Base-by-base conservation (phyloP, 2,888 invertebrate species). In the Cotesia congregata region DNA sequence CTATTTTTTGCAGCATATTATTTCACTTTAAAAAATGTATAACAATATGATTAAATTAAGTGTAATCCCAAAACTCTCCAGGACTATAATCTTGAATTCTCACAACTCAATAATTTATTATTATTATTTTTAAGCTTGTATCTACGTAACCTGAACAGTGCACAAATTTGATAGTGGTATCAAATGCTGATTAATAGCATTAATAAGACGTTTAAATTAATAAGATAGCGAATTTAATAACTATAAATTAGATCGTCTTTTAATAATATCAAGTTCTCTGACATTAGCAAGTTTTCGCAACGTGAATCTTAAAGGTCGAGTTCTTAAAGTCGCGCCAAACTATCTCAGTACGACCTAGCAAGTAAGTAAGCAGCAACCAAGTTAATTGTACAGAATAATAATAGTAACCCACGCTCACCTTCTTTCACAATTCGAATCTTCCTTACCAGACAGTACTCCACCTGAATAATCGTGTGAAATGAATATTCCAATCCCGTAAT, bases 261-360 rank as follows among this genome's bases (percentile, higher is more conserved):
- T 12, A 65, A 65, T 30, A 65, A 65, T 30, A 65, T 62, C 62
- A 65, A 65, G 38, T 12, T 30, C 20, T 65, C 30, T 65, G 65
- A 38, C 38, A 65, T 65, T 65, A 30, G 65, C 30, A 2, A 65
- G 38, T 38, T 65, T 65, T 65, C 81, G 76, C 77, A 82, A 81
- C 71, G 12, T 71, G 12, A 74, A 77, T 74, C 82, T 82, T 83
- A 85, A 85, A 85, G 85, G 84, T 85, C 83, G 85, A 83, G 84
- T 85, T 82, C 81, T 82, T 80, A 82, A 83, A 81, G 82, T 77
- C 73, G 80, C 80, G 81, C 78, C 80, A 79, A 83, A 81, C 78
- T 79, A 78, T 78, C 74, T 77, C 77, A 71, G 41, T 70, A 70
- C 74, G 77, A 79, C 77, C 79, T 76, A 79, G 81, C 77, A 77